Evolutionary conservation across 2,113 vertebrate species (phyloP).

Genomic region (Rutilus rutilus): DNA sequence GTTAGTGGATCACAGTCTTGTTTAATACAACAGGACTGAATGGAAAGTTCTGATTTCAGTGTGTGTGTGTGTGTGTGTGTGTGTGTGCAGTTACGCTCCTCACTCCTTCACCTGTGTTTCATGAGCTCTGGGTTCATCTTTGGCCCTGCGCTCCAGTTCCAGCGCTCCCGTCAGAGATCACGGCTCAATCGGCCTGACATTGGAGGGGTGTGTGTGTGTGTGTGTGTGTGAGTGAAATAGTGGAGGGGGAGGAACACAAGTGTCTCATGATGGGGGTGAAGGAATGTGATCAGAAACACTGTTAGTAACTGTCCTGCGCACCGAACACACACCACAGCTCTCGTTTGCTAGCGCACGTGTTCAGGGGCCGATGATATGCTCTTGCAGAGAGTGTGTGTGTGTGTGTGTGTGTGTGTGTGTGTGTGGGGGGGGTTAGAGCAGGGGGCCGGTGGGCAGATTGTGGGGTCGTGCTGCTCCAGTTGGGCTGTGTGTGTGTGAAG

Average conservation of each 20-base stretch:
- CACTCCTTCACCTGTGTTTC: slow-evolving; percentile 4
- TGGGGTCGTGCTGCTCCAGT: slow-evolving; percentile 34
- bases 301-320: background rate
- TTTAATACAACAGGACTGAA: background rate
- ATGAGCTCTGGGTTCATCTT: background rate
- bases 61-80: slow-evolving; percentile 8
- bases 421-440: slow-evolving; percentile 32
- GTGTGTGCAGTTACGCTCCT: background rate
- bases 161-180: slow-evolving; percentile 50
- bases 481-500: slow-evolving; percentile 37
- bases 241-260: background rate
- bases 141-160: slow-evolving; percentile 53
- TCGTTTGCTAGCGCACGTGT: background rate
- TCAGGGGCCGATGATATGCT: background rate
- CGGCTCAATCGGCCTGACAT: slow-evolving; percentile 55
- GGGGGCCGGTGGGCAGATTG: slow-evolving; percentile 34
- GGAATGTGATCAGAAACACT: background rate
- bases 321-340: background rate
- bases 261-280: background rate
- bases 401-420: background rate
- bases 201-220: slow-evolving; percentile 22
- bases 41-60: background rate
- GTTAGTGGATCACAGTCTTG: background rate
- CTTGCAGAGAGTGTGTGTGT: background rate
- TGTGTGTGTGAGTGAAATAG: background rate